Conservation (phyloP, 2,113 vertebrate genomes). For the Limnothrissa miodon region DNA sequence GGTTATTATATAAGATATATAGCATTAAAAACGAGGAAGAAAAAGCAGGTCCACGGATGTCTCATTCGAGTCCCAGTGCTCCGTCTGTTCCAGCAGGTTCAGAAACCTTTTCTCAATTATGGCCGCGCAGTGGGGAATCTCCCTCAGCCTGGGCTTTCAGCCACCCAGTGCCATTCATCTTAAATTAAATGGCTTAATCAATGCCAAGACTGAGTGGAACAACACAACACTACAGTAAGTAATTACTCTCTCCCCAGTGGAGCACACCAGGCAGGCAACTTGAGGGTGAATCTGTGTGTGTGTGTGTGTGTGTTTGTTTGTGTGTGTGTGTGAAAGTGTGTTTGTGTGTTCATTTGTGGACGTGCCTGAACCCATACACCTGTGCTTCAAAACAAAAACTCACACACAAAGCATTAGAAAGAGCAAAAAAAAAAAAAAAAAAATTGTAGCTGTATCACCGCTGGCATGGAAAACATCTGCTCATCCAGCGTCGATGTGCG, state of each 20-base stretch:
- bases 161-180: conserved; percentile 45
- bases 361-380: conserved; percentile 14
- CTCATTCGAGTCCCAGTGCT: conserved; percentile 26
- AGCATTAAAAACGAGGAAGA: conserved; percentile 6
- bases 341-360: neutral
- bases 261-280: conserved; percentile 22
- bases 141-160: conserved; percentile 43
- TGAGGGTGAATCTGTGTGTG: neutral
- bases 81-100: conserved; percentile 7
- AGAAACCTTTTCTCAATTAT: conserved; percentile 44
- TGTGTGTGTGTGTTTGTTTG: neutral
- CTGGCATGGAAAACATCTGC: neutral
- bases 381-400: conserved; percentile 15
- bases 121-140: conserved; percentile 35
- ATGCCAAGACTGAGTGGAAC: conserved; percentile 38
- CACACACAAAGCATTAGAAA: neutral
- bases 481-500: neutral
- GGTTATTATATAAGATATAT: neutral
- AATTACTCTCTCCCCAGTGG: conserved; percentile 38
- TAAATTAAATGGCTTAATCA: conserved; percentile 54
- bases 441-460: neutral
- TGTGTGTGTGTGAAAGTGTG: neutral
- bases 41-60: conserved; percentile 26
- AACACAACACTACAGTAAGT: conserved; percentile 41
- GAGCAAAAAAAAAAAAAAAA: neutral